Percentiles rank a stretch among this genome's conserved stretches.
These are phyloP conservation scores for Apantesis nais DNA, from an alignment of 2,888 invertebrate species.

Conservation along the genomic window DNA sequence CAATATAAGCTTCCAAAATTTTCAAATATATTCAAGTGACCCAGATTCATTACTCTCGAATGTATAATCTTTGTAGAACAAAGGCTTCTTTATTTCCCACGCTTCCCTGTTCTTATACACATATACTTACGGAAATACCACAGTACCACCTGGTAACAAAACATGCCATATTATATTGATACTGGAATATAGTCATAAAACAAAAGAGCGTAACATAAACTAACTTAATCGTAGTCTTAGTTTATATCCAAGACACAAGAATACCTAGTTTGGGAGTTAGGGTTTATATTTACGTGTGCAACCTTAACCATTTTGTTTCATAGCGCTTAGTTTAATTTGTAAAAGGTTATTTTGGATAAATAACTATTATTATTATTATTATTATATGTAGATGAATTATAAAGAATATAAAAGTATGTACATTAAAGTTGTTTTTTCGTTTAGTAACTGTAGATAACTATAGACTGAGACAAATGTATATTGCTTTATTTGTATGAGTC, in stretches of 20 bases:
- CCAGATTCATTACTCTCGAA: background rate
- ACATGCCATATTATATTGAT: background rate
- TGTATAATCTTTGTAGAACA: background rate
- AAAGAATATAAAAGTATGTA: too few relatives aligned
- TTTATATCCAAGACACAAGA: too few relatives aligned
- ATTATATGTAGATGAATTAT: too few relatives aligned
- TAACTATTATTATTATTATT: too few relatives aligned
- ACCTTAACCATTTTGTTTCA: too few relatives aligned
- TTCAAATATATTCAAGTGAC: background rate
- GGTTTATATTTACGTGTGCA: too few relatives aligned
- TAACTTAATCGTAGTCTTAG: background rate
- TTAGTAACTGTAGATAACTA: too few relatives aligned
- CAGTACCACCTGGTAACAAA: background rate
- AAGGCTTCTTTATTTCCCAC: background rate
- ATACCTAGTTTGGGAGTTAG: too few relatives aligned
- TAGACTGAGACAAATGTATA: background rate
- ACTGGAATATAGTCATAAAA: background rate
- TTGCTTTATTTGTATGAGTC: too few relatives aligned
- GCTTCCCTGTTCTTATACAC: background rate
- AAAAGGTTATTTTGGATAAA: too few relatives aligned
- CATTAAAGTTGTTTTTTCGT: too few relatives aligned
- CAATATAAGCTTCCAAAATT: background rate
- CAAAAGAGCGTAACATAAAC: background rate
- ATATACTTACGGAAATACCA: background rate
- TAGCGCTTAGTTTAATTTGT: too few relatives aligned